Percentiles rank a stretch among this genome's conserved stretches.
Evolutionary conservation across 2,888 invertebrate species (phyloP).

Genomic region (Eupeodes luniger): DNA sequence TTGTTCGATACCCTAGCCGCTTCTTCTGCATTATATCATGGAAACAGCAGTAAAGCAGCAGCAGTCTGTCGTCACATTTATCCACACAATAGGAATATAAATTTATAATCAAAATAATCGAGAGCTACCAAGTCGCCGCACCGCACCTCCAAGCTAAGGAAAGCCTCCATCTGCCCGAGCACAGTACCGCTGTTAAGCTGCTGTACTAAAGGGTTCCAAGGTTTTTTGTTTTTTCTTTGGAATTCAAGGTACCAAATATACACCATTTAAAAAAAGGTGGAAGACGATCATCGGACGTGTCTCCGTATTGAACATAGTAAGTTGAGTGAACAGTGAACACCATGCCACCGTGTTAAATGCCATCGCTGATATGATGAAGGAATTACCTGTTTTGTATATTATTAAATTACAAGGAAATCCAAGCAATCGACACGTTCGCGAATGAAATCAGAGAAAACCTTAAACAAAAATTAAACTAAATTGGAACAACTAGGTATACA

Average conservation of each 20-base stretch:
- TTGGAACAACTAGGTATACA: conserved; percentile 21
- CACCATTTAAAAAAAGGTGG: conserved; percentile 22
- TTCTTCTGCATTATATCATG: not conserved
- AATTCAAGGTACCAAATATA: conserved; percentile 50
- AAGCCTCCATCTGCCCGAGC: too few species aligned
- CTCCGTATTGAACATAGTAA: not conserved
- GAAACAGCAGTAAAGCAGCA: conserved; percentile 25
- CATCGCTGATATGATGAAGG: conserved; percentile 63
- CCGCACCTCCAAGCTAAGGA: too few species aligned
- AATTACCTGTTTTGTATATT: conserved; percentile 71
- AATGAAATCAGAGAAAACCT: conserved; percentile 65
- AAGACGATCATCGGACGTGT: conserved; percentile 41
- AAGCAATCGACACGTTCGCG: conserved; percentile 68
- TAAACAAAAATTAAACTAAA: conserved; percentile 18
- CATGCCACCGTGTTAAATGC: conserved; percentile 51
- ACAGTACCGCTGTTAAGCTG: not conserved
- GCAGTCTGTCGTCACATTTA: conserved; percentile 43
- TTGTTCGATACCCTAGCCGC: not conserved
- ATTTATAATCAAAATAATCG: conserved; percentile 55
- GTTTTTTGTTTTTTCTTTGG: conserved; percentile 40
- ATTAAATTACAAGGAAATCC: conserved; percentile 65
- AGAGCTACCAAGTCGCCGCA: conserved; percentile 3
- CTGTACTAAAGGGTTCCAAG: conserved; percentile 43
- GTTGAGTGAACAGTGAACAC: conserved; percentile 24
- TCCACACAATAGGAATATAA: conserved; percentile 65